Evolutionary conservation across 2,113 vertebrate genomes (phyloP).

Genomic region (Bostrychus sinensis): DNA sequence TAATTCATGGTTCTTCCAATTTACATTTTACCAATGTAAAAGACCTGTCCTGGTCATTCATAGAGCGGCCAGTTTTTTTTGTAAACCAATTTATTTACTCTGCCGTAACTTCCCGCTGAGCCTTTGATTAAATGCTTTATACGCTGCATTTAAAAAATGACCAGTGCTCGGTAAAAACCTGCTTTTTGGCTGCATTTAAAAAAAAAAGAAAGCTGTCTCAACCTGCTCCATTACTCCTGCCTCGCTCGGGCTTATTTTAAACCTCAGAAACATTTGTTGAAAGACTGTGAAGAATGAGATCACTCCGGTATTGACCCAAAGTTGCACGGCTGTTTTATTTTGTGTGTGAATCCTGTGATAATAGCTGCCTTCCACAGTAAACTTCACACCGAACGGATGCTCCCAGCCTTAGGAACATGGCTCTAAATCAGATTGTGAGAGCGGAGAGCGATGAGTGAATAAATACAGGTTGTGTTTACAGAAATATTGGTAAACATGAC

Average conservation of each 20-base stretch:
- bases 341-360: neutral
- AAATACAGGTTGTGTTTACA: neutral
- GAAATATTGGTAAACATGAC: conserved; percentile 16
- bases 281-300: conserved; percentile 28
- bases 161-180: neutral
- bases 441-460: conserved; percentile 7
- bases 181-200: neutral
- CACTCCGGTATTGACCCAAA: conserved; percentile 26
- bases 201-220: neutral
- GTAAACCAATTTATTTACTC: neutral
- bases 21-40: neutral
- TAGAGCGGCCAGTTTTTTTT: neutral
- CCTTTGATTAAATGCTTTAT: conserved; percentile 8
- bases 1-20: too few relatives aligned
- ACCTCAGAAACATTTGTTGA: neutral
- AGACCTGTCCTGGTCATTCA: neutral
- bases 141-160: neutral
- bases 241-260: neutral
- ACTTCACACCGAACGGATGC: conserved; percentile 24
- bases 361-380: conserved; percentile 15
- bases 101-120: neutral
- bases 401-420: conserved; percentile 24
- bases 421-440: conserved; percentile 4
- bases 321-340: conserved; percentile 3
- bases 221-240: neutral